Evolutionary conservation across 2,113 vertebrate genomes (phyloP).

Genomic region (crab-eating macaque (Macaca fascicularis)): T2T-MFA8v1.1 NC_088390.1:40755001-40755500

Average conservation of each 20-base stretch:
- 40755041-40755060: not conserved
- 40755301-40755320: accelerated
- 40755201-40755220: no score
- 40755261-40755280: not conserved
- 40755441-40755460: not conserved
- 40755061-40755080: not conserved
- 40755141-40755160: not conserved
- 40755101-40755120: not conserved
- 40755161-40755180: not conserved
- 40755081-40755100: not conserved
- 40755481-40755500: not conserved
- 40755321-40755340: no score
- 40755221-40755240: not conserved
- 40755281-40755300: no score
- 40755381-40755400: not conserved
- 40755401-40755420: accelerated
- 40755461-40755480: not conserved
- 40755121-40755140: not conserved
- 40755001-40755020: not conserved
- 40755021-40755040: not conserved
- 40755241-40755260: accelerated
- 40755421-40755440: accelerated
- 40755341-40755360: no score
- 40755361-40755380: not conserved
- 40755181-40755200: not conserved